Conservation (phyloP, 2,888 invertebrate species). For the Napeogenes inachia region DNA sequence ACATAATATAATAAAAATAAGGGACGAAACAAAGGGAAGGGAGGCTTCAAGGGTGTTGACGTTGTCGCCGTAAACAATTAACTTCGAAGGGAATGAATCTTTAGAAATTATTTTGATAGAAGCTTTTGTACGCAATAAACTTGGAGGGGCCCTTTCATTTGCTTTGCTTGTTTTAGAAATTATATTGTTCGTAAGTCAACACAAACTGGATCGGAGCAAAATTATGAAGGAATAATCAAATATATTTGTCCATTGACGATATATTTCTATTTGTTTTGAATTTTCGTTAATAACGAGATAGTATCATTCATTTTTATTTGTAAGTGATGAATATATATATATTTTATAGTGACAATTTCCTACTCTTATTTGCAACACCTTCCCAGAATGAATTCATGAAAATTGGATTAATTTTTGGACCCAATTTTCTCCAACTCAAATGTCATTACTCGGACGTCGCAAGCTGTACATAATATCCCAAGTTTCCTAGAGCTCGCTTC, state of each 20-base stretch:
- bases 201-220: conserved; percentile 3
- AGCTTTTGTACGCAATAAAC: conserved; percentile 32
- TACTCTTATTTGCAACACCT: not conserved
- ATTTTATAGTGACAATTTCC: not conserved
- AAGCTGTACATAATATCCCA: conserved; percentile 11
- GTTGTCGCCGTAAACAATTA: conserved; percentile 35
- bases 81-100: conserved; percentile 36
- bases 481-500: conserved; percentile 1
- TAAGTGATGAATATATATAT: too few species aligned
- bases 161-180: conserved; percentile 28
- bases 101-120: conserved; percentile 35
- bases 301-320: too few species aligned
- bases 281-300: too few species aligned
- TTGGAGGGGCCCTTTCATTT: conserved; percentile 28
- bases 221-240: conserved; percentile 3
- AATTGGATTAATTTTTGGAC: conserved; percentile 18
- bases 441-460: conserved; percentile 25
- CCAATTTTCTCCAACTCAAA: conserved; percentile 24
- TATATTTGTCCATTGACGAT: too few species aligned
- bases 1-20: conserved; percentile 4
- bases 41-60: conserved; percentile 27
- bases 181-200: conserved; percentile 24
- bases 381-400: conserved; percentile 4
- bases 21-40: conserved; percentile 12
- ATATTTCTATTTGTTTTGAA: too few species aligned